Evolutionary conservation across 2,888 invertebrate genomes (phyloP), one percentile per base, ranked within the genome.

Genomic region (Ctenicera cuprea): DNA sequence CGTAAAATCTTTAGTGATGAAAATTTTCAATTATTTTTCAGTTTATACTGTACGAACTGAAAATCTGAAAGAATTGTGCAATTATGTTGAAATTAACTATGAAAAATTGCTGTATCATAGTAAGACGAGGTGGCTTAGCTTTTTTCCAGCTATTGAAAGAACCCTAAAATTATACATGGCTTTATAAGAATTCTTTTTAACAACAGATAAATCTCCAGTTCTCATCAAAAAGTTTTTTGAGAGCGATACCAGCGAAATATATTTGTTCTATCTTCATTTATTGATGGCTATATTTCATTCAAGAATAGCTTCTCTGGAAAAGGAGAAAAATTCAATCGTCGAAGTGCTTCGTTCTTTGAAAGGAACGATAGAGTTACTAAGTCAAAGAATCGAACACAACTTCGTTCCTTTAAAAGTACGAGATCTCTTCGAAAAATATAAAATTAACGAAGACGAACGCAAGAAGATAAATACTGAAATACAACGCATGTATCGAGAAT

Each of bases 1-100:
- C 26, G n/a, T 63, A 11, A 45, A 45, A 14, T 30, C 43, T 5
- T 1, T 63, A 7, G 33, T 63, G 8, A 4, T 45, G 11, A 63
- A 63, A n/a, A 20, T 63, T 4, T 63, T 14, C 26, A 45, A 43
- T 45, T 11, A 45, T 22, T 63, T 63, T 22, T 57, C 14, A 5
- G 16, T 45, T 14, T 48, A 26, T 22, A 48, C 43, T 11, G 48
- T 45, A 8, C 12, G 45, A 3, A 45, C 45, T 26, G 63, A 63
- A 18, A 12, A 20, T 4, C 11, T 45, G 3, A 63, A 63, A 63
- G 5, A 16, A 3, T 20, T 45, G 1, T 63, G 63, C 20, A 26
- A 63, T 9, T 43, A 14, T 45, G 43, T 45, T 14, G 41, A 63
- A 1, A 11, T 63, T 3, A 9, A 63, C 81, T 63, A 63, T 20